Conservation (phyloP, 1,140 invertebrate genomes). For the Zeugodacus cucurbitae region DNA sequence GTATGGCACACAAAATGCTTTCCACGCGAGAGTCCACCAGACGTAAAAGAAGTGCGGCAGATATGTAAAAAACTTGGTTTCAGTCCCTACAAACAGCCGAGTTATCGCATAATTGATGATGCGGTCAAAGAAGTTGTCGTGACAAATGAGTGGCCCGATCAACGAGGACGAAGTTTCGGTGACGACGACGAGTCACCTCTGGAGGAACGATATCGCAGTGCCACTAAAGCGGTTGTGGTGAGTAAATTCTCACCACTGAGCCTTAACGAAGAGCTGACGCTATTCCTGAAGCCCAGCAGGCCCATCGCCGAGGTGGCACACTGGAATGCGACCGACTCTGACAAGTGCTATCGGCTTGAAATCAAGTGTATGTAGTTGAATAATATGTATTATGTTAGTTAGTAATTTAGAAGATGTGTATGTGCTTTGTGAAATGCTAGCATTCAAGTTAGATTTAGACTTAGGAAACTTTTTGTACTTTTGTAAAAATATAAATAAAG, state of each 20-base stretch:
- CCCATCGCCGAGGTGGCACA: constrained; percentile 58
- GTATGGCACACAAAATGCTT: constrained; percentile 73
- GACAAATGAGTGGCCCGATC: constrained; percentile 52
- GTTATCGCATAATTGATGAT: constrained; percentile 60
- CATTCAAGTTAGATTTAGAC: not conserved
- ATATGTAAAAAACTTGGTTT: constrained; percentile 67
- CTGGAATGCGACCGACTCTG: constrained; percentile 60
- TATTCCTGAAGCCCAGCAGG: constrained; percentile 62
- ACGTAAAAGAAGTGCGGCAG: constrained; percentile 59
- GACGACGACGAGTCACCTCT: constrained; percentile 48
- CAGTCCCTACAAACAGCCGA: constrained; percentile 55
- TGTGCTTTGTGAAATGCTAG: not conserved
- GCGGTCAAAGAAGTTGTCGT: constrained; percentile 52
- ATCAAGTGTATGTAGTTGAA: constrained; percentile 53
- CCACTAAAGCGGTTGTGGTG: constrained; percentile 58
- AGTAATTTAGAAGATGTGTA: not conserved
- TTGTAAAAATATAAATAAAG: constrained; percentile 30
- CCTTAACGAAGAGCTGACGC: constrained; percentile 57
- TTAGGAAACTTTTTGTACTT: constrained; percentile 26
- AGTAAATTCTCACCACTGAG: constrained; percentile 62
- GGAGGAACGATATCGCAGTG: constrained; percentile 53
- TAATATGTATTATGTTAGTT: not conserved
- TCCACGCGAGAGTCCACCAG: constrained; percentile 57
- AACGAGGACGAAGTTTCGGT: constrained; percentile 52
- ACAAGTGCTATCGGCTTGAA: constrained; percentile 58